Evolutionary conservation across 1,140 invertebrate species (phyloP).

Genomic region (Drosophila dunni): DNA sequence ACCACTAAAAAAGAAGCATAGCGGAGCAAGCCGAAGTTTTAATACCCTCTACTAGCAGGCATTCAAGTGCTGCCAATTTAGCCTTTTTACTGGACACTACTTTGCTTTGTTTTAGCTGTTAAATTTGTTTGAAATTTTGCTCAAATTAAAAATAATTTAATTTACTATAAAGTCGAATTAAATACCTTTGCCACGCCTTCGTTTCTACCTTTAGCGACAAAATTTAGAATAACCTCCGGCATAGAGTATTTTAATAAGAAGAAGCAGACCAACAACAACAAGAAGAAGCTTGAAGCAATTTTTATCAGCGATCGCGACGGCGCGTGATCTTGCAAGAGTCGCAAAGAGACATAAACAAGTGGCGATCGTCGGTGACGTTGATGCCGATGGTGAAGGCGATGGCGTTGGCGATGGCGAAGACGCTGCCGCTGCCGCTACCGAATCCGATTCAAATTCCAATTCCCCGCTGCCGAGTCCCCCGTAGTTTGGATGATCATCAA

Average conservation of each 20-base stretch:
- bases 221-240: background rate
- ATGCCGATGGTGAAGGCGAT: conserved; percentile 36
- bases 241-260: background rate
- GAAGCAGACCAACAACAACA: background rate
- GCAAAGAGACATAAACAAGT: conserved; percentile 66
- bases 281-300: conserved; percentile 11
- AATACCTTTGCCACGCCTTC: too few species aligned
- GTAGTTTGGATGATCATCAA: background rate
- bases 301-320: conserved; percentile 74
- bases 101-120: too few species aligned
- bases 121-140: too few species aligned
- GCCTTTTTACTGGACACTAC: too few species aligned
- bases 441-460: background rate
- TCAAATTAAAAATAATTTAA: too few species aligned
- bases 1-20: too few species aligned
- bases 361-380: conserved; percentile 63
- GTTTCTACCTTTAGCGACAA: too few species aligned
- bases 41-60: too few species aligned
- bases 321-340: conserved; percentile 74
- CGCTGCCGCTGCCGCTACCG: conserved; percentile 17
- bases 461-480: too few species aligned
- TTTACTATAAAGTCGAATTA: too few species aligned
- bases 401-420: conserved; percentile 1
- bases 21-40: too few species aligned
- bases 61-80: too few species aligned